phyloP scores from a whole-genome alignment of 2,113 vertebrate genomes.

The Catharus minimus region DNA sequence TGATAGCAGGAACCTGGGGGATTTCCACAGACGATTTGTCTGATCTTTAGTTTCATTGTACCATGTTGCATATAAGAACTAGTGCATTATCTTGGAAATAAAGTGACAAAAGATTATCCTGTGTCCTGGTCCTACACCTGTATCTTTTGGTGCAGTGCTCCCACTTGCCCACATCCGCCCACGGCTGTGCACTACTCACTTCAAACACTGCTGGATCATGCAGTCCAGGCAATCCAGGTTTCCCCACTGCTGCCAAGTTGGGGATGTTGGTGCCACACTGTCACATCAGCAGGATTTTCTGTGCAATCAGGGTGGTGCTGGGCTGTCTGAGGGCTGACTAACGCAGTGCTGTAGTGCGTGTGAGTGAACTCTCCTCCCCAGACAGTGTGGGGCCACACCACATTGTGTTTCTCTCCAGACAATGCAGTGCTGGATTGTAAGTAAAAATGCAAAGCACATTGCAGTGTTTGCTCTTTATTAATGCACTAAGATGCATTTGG shows the following conservation, averaged over 20 bases:
- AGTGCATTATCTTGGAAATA: background rate
- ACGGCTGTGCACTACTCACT: background rate
- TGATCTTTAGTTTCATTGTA: background rate
- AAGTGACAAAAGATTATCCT: background rate
- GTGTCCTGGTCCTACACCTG: background rate
- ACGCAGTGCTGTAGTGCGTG: background rate
- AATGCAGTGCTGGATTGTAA: conserved; percentile 16
- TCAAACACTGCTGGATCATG: background rate
- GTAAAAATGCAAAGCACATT: conserved; percentile 61
- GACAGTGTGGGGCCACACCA: background rate
- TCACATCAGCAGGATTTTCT: conserved; percentile 27
- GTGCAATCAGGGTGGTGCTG: background rate
- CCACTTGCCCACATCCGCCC: background rate
- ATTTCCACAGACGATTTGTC: background rate
- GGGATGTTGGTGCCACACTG: background rate
- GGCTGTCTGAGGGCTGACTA: background rate
- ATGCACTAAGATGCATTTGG: conserved; percentile 36
- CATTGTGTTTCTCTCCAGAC: conserved; percentile 25
- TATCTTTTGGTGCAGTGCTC: background rate
- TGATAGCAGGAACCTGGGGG: background rate
- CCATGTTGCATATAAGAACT: background rate
- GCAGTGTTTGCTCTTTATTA: conserved; percentile 63
- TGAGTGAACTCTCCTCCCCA: background rate
- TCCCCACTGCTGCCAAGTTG: background rate
- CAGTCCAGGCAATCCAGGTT: background rate